phyloP scores from a whole-genome alignment of 1,140 invertebrate genomes.

The Drosophila sulfurigaster region DNA sequence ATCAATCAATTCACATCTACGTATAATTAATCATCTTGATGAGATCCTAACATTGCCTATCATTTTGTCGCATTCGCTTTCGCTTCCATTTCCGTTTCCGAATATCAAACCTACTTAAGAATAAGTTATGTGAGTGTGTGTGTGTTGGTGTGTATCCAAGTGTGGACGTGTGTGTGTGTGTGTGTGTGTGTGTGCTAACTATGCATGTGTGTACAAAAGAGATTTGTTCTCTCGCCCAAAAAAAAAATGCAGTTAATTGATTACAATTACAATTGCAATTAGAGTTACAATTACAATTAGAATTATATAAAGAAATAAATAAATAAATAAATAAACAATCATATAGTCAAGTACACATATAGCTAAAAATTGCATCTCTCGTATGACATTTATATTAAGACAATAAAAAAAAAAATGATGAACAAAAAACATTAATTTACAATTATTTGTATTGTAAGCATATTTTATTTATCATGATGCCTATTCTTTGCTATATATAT shows the following conservation, averaged over 20 bases:
- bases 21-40: constrained; percentile 23
- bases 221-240: constrained; percentile 28
- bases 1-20: constrained; percentile 27
- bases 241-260: constrained; percentile 33
- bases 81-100: constrained; percentile 19
- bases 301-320: constrained; percentile 26
- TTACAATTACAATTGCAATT: constrained; percentile 20
- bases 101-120: constrained; percentile 41
- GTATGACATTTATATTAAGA: constrained; percentile 11
- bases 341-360: constrained; percentile 27
- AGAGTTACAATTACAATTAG: constrained; percentile 35
- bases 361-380: constrained; percentile 49
- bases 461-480: background rate
- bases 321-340: constrained; percentile 15
- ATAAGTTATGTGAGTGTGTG: constrained; percentile 17
- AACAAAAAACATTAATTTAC: constrained; percentile 12
- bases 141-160: constrained; percentile 4
- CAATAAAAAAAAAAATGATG: constrained; percentile 3
- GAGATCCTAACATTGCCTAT: constrained; percentile 17
- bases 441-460: constrained; percentile 8
- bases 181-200: constrained; percentile 25
- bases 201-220: constrained; percentile 41
- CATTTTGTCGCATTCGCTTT: constrained; percentile 7
- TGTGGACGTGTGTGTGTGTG: background rate
- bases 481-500: constrained; percentile 14